Evolutionary conservation across 2,888 invertebrate species (phyloP), one percentile per base, ranked within the genome.

Genomic region (Cryptocephalus moraei): DNA sequence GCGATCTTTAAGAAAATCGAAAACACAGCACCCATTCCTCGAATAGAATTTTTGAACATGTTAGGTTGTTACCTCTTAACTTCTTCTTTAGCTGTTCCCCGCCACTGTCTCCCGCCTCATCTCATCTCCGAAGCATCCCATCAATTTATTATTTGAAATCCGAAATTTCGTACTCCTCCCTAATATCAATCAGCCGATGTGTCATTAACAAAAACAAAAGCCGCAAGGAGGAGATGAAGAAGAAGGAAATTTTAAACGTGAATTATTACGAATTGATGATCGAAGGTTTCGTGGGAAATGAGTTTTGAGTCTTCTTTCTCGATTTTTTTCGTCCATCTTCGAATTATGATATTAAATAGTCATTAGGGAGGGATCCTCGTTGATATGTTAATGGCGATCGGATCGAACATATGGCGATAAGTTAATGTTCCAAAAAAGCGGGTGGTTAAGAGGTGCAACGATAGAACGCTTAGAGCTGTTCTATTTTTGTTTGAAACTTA

Each of bases 171-270:
- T 60, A 58, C 64, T 62, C 64, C 65, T 59, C 65, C 64, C 66
- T 61, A 60, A 62, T 65, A 66, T 66, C 66, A 66, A 66, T 66
- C 64, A 65, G 62, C 57, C 62, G 58, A 57, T 63, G 59, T 62
- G 63, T 66, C 66, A 65, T 66, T 67, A 66, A 66, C 65, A 63
- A 66, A 67, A 66, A 66, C 64, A 66, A 64, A 49, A 46, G 62
- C 65, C 63, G 55, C 57, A 59, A 64, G 64, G 60, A 57, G 40
- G 43, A 47, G 44, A 41, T 43, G 38, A 41, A 43, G 45, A 44
- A 44, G 44, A 39, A 48, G 48, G 45, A 45, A 51, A 12, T 36
- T 36, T 50, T 47, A 48, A 54, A 50, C 45, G 51, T 47, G 52
- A 49, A 53, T 11, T 36, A 36, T 54, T 49, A 51, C 49, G 49